These are phyloP conservation scores for Tragopan temminckii DNA, from an alignment of 2,797 vertebrate species.

Conservation along the genomic window DNA sequence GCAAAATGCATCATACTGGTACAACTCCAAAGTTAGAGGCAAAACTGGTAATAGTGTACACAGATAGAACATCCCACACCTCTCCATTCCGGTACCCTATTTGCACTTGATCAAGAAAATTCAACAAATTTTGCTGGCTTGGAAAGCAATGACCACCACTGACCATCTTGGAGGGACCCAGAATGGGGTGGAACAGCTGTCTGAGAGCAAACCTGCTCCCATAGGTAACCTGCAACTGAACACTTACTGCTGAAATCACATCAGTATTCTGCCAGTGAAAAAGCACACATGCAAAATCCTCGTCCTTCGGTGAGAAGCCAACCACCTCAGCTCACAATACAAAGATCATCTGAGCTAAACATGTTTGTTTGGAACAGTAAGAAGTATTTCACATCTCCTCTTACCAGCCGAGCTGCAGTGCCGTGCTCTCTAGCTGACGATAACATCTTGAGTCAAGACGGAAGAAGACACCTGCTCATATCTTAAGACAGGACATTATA, in stretches of 20 bases:
- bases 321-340: background rate
- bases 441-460: background rate
- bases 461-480: background rate
- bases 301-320: background rate
- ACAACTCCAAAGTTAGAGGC: background rate
- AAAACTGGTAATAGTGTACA: background rate
- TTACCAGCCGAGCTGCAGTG: background rate
- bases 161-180: background rate
- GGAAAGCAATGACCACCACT: background rate
- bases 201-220: background rate
- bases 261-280: background rate
- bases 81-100: background rate
- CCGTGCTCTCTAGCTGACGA: background rate
- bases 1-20: background rate
- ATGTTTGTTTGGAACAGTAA: background rate
- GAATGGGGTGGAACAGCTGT: background rate
- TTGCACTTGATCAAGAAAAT: background rate
- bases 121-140: background rate
- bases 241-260: background rate
- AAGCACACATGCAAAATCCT: background rate
- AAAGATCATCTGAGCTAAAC: background rate
- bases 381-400: background rate
- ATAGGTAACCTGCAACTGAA: background rate
- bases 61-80: background rate
- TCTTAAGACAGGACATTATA: background rate